Percentiles rank a stretch among this genome's conserved stretches.
Conservation (phyloP, 2,888 invertebrate genomes). For the Lasioglossum vierecki region DNA sequence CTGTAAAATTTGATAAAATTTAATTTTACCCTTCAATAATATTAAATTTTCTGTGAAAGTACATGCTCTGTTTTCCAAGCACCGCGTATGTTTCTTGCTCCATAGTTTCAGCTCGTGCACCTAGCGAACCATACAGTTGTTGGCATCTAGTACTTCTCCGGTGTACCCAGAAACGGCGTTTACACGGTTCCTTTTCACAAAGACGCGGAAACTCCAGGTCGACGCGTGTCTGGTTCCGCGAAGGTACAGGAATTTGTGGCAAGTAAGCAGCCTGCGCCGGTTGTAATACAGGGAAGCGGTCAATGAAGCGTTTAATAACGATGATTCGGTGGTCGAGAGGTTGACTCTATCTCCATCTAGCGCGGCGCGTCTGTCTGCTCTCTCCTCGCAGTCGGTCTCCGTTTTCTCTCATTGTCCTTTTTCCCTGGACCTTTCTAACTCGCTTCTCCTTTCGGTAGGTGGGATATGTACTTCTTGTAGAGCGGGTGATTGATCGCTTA, state of each 20-base stretch:
- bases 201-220: background rate
- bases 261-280: background rate
- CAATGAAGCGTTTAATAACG: slow-evolving; percentile 73
- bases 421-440: slow-evolving; percentile 43
- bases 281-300: slow-evolving; percentile 59
- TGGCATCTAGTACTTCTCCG: background rate
- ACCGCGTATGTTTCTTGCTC: background rate
- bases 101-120: background rate
- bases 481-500: slow-evolving; percentile 80
- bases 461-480: slow-evolving; percentile 78
- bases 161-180: background rate
- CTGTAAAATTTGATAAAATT: no score
- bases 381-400: background rate
- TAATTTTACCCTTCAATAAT: no score
- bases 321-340: slow-evolving; percentile 63
- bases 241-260: slow-evolving; percentile 54
- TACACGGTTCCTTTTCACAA: slow-evolving; percentile 23
- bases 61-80: background rate
- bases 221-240: slow-evolving; percentile 28
- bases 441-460: slow-evolving; percentile 73
- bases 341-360: slow-evolving; percentile 39
- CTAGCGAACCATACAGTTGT: background rate
- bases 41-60: no score
- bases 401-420: slow-evolving; percentile 52
- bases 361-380: background rate